Evolutionary conservation across 2,888 invertebrate genomes (phyloP), one percentile per base, ranked within the genome.

Genomic region (Synergus gifuensis): DNA sequence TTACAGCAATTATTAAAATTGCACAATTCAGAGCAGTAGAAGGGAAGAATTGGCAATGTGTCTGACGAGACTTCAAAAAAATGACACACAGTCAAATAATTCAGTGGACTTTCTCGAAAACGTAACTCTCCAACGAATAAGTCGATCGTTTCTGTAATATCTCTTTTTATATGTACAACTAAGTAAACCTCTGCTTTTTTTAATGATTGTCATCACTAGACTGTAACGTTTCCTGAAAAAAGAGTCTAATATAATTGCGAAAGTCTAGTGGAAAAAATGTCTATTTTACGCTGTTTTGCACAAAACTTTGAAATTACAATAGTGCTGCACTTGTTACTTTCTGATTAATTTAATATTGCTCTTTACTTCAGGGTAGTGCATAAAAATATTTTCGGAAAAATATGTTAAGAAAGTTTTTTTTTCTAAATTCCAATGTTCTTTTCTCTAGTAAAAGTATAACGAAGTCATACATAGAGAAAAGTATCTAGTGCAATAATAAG

Each of bases 1-100:
- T 85, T 81, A 77, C 82, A 63, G 60, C 60, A 60, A 83, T 86
- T 83, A 86, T 84, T 64, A 78, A 83, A 84, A 85, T 86, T 86
- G 76, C 85, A 85, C 83, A 83, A 84, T 76, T 81, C 44, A 63
- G 58, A 79, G 40, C 78, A 78, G 62, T 49, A 40, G 28, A 64
- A 60, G 12, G 76, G 77, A 69, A 78, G 79, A 82, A 81, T 81
- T 77, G 76, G 79, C 84, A 83, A 83, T 82, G 83, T 80, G 78
- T 81, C 49, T 78, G 76, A 81, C 67, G 63, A 60, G 67, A 77
- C 80, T 82, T 77, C 64, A 78, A 54, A 69, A 46, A 63, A 80
- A 79, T 82, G 81, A 83, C 81, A 82, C 78, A 63, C 66, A 49
- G 77, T 83, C 78, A 69, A 78, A 78, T 79, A 78, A 64, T 76